Percentiles rank a stretch among this genome's conserved stretches.
Conservation (phyloP, 2,888 invertebrate genomes). For the Hermaeophaga mercurialis region DNA sequence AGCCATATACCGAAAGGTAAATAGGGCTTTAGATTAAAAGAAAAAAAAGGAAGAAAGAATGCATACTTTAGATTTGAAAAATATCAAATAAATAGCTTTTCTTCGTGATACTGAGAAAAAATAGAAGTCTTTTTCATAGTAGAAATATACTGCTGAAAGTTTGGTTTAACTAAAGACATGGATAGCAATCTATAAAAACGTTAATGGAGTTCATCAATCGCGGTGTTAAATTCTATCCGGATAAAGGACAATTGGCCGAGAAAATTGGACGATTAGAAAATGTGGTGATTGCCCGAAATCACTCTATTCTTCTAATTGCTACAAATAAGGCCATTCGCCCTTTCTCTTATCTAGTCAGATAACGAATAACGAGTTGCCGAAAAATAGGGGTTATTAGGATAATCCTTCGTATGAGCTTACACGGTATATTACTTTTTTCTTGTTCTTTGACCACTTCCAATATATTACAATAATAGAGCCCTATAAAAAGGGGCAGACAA, state of each 20-base stretch:
- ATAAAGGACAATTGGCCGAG: conserved; percentile 8
- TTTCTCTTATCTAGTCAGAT: conserved; percentile 6
- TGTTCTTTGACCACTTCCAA: neutral
- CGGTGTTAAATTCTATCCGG: conserved; percentile 6
- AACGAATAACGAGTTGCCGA: conserved; percentile 5
- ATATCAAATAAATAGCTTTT: too few relatives aligned
- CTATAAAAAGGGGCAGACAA: too few relatives aligned
- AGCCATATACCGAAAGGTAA: too few relatives aligned
- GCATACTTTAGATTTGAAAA: too few relatives aligned
- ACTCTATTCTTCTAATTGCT: conserved; percentile 27
- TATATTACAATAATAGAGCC: too few relatives aligned
- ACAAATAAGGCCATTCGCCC: conserved; percentile 14
- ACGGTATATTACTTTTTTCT: neutral
- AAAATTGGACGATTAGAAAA: conserved; percentile 3
- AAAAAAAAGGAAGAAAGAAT: too few relatives aligned
- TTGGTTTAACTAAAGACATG: too few relatives aligned
- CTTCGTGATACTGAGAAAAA: too few relatives aligned
- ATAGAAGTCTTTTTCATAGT: too few relatives aligned
- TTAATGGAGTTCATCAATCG: conserved; percentile 15
- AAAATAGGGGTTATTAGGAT: conserved; percentile 24
- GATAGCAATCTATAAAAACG: neutral
- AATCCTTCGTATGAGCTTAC: conserved; percentile 8
- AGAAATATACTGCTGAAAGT: too few relatives aligned
- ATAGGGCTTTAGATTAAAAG: too few relatives aligned
- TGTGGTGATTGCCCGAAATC: conserved; percentile 31